These are phyloP conservation scores for Eptatretus atami DNA, from an alignment of 2,797 vertebrate genomes.

Conservation along the genomic window DNA sequence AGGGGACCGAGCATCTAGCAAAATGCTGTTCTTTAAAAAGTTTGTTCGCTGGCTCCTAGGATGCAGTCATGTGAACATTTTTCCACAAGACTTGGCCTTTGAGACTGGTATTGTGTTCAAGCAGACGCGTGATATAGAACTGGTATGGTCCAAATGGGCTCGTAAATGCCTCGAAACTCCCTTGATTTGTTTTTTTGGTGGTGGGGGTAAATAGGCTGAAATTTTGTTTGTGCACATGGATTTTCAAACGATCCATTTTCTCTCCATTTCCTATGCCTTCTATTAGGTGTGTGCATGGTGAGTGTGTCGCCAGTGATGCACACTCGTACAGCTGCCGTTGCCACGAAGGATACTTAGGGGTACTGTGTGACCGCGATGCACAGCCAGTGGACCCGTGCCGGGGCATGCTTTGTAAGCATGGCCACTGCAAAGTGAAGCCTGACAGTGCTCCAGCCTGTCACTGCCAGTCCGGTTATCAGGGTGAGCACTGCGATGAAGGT, in stretches of 20 bases:
- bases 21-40: too few relatives aligned
- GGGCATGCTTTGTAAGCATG: constrained; percentile 52
- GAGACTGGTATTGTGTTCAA: too few relatives aligned
- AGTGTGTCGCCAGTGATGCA: constrained; percentile 68
- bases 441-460: constrained; percentile 76
- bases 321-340: constrained; percentile 96
- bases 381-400: constrained; percentile 40
- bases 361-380: constrained; percentile 46
- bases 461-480: constrained; percentile 63
- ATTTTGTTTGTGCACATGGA: too few relatives aligned
- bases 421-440: constrained; percentile 58
- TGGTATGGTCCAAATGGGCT: too few relatives aligned
- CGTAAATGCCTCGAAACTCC: too few relatives aligned
- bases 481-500: constrained; percentile 70
- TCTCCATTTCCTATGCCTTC: constrained; percentile 13
- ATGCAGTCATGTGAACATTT: too few relatives aligned
- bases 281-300: constrained; percentile 52
- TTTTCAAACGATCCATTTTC: constrained; percentile 7
- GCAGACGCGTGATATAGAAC: too few relatives aligned
- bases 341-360: constrained; percentile 48
- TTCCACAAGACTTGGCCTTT: too few relatives aligned
- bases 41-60: too few relatives aligned
- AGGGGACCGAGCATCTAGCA: too few relatives aligned
- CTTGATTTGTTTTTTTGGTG: too few relatives aligned
- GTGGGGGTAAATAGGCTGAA: too few relatives aligned